Evolutionary conservation across 2,113 vertebrate genomes (phyloP).

Genomic region (Neotoma lepida): DNA sequence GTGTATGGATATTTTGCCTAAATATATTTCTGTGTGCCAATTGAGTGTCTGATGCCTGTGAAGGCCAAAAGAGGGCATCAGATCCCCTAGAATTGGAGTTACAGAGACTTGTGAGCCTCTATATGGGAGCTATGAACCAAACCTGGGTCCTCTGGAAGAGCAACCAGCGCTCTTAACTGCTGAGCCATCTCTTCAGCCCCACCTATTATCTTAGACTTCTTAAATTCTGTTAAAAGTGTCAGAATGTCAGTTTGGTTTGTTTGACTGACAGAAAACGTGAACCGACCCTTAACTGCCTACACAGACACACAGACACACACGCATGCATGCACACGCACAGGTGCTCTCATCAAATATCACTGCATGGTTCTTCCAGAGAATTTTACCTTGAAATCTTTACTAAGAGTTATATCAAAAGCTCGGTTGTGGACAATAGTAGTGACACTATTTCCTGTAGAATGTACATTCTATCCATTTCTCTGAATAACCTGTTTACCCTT

Average conservation of each 20-base stretch:
- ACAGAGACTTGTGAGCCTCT: not conserved
- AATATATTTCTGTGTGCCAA: not conserved
- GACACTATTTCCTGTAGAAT: not conserved
- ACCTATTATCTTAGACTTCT: not conserved
- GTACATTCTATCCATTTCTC: not conserved
- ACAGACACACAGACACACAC: not conserved
- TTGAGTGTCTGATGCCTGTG: not conserved
- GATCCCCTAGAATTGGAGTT: not conserved
- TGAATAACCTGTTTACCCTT: conserved; percentile 26
- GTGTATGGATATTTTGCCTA: not conserved
- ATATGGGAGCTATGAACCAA: no score
- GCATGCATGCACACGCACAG: not conserved
- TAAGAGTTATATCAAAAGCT: conserved; percentile 4
- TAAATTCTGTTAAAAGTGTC: conserved; percentile 36
- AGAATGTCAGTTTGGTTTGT: conserved; percentile 2
- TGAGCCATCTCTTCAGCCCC: not conserved
- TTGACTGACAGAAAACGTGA: conserved; percentile 13
- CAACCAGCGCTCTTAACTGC: not conserved
- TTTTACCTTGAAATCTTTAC: conserved; percentile 40
- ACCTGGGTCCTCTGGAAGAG: not conserved
- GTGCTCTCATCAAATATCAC: not conserved
- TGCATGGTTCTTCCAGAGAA: not conserved
- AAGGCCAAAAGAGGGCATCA: not conserved
- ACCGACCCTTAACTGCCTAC: not conserved
- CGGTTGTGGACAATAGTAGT: conserved; percentile 11